Evolutionary conservation across 1,140 invertebrate genomes (phyloP).

Genomic region (Drosophila nigromelanica): DNA sequence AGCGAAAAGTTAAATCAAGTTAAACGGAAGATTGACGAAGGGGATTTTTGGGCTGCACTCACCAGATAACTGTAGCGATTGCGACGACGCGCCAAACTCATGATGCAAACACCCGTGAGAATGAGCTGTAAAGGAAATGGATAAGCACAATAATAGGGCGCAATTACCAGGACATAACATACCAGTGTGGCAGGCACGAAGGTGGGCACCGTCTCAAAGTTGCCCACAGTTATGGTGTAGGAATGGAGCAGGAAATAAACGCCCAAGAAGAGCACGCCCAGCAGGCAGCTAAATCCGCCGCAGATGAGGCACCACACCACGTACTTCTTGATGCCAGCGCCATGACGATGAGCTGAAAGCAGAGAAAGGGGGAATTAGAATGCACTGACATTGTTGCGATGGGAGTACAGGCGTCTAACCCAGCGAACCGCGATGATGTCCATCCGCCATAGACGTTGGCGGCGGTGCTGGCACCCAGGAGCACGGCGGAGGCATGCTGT

Average conservation of each 20-base stretch:
- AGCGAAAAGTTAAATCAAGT: not conserved
- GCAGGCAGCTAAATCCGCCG: conserved; percentile 88
- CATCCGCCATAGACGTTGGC: conserved; percentile 49
- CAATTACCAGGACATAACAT: conserved; percentile 50
- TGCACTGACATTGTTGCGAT: not conserved
- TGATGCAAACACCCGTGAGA: conserved; percentile 92
- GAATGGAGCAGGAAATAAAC: conserved; percentile 91
- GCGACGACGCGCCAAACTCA: conserved; percentile 91
- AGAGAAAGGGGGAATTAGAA: conserved; percentile 2
- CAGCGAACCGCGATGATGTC: conserved; percentile 61
- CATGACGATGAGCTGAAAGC: conserved; percentile 66
- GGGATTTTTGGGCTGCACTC: conserved; percentile 80
- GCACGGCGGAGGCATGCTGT: conserved; percentile 84
- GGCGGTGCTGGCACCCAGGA: conserved; percentile 84
- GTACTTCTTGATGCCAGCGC: conserved; percentile 87
- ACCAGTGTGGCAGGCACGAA: conserved; percentile 92
- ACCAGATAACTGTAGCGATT: conserved; percentile 94
- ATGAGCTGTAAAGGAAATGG: conserved; percentile 87
- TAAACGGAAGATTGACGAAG: not conserved
- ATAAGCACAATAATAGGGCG: not conserved
- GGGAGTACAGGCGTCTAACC: conserved; percentile 14
- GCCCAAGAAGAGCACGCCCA: conserved; percentile 90
- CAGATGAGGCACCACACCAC: conserved; percentile 91
- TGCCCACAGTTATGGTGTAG: conserved; percentile 91
- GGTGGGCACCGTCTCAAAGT: conserved; percentile 93